phyloP scores from a whole-genome alignment of 2,797 vertebrate genomes.

The Falco novaeseelandiae region DNA sequence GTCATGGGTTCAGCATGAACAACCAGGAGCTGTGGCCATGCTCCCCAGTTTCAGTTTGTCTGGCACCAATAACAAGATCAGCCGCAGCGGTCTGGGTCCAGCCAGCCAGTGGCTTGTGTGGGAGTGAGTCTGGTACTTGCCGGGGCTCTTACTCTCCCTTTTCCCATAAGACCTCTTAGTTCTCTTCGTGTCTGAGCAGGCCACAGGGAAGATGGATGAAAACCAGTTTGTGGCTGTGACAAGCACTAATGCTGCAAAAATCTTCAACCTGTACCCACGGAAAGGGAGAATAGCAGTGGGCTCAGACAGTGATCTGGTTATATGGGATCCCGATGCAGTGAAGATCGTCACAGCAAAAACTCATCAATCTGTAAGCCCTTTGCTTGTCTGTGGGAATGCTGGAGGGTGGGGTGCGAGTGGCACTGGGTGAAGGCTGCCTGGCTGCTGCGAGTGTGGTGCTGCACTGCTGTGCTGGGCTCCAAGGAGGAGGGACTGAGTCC shows the following conservation, averaged over 20 bases:
- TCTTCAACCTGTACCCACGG: slow-evolving; percentile 96
- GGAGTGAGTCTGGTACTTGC: not conserved
- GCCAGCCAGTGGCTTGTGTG: not conserved
- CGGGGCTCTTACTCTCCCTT: not conserved
- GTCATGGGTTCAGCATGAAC: accelerated
- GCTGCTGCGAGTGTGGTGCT: not conserved
- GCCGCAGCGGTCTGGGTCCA: not conserved
- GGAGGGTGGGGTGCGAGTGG: not conserved
- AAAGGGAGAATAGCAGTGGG: slow-evolving; percentile 95
- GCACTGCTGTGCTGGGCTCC: not conserved
- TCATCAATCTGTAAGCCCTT: slow-evolving; percentile 89
- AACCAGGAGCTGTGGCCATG: not conserved
- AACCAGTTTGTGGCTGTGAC: slow-evolving; percentile 98
- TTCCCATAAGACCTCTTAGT: not conserved
- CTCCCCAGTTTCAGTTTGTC: not conserved
- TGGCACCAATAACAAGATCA: not conserved
- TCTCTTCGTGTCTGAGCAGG: slow-evolving; percentile 75
- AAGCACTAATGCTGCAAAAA: slow-evolving; percentile 97
- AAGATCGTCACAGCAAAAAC: slow-evolving; percentile 95
- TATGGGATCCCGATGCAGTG: slow-evolving; percentile 94
- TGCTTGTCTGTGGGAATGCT: not conserved
- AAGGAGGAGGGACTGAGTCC: not conserved
- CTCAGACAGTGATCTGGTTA: slow-evolving; percentile 93
- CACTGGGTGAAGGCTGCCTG: not conserved
- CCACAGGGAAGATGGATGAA: slow-evolving; percentile 98